Percentiles rank a stretch among this genome's conserved stretches.
Evolutionary conservation across 2,888 invertebrate species (phyloP).

Genomic region (Drosophila falleni): DNA sequence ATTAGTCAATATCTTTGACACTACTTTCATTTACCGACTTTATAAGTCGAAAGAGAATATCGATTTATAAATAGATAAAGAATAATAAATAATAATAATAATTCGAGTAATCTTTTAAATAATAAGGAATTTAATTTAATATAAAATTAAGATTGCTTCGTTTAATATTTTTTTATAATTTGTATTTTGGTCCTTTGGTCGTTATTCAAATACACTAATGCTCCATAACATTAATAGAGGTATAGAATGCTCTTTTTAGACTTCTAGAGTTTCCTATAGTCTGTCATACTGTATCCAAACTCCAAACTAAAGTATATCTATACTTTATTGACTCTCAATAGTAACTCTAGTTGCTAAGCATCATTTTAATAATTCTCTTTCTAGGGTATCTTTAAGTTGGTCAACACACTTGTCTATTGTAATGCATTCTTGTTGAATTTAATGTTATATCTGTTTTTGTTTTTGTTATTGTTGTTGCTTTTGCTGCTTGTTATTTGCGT

Average conservation of each 20-base stretch:
- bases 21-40: background rate
- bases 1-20: background rate
- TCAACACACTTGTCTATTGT: background rate
- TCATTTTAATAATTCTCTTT: background rate
- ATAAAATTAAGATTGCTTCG: too few species aligned
- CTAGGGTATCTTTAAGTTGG: slow-evolving; percentile 14
- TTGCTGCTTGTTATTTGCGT: slow-evolving; percentile 62
- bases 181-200: too few species aligned
- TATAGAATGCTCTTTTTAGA: background rate
- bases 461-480: slow-evolving; percentile 31
- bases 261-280: background rate
- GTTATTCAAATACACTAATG: too few species aligned
- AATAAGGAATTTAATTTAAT: too few species aligned
- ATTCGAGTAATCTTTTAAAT: too few species aligned
- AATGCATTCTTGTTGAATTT: slow-evolving; percentile 28
- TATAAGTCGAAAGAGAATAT: too few species aligned
- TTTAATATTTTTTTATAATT: too few species aligned
- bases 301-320: background rate
- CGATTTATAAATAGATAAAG: too few species aligned
- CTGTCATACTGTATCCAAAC: background rate
- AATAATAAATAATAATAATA: too few species aligned
- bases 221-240: too few species aligned
- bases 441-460: slow-evolving; percentile 32
- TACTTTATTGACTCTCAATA: background rate
- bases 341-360: background rate